A percentile compares a stretch with the other conserved stretches of the same genome.
These are phyloP conservation scores for Pristiophorus japonicus DNA, from an alignment of 2,113 vertebrate genomes.

Conservation along the genomic window DNA sequence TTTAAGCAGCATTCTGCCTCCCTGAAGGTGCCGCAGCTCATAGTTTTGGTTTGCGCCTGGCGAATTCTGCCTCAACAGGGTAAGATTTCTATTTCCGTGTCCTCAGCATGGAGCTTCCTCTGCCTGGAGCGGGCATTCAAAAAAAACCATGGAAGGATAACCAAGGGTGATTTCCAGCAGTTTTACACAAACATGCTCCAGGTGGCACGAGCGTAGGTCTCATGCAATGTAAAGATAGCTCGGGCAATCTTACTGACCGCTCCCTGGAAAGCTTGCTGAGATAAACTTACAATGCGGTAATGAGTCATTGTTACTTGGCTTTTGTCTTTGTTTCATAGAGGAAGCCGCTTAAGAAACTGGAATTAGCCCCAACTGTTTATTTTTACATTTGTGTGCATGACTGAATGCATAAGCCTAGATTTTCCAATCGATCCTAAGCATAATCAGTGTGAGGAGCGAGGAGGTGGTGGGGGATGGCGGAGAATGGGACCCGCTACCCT, in stretches of 20 bases:
- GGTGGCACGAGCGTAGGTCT: background rate
- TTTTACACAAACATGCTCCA: background rate
- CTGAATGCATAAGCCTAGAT: background rate
- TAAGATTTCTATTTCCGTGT: background rate
- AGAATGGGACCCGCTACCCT: background rate
- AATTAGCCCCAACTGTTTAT: background rate
- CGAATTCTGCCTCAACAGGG: too few relatives aligned
- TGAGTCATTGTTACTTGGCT: slow-evolving; percentile 2
- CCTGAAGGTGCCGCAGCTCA: background rate
- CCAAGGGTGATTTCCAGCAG: background rate
- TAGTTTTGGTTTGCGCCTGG: background rate
- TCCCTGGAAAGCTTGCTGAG: background rate
- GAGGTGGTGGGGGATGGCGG: background rate
- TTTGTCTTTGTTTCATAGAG: slow-evolving; percentile 11
- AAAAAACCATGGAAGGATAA: background rate
- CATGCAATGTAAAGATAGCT: background rate
- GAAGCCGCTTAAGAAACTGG: background rate
- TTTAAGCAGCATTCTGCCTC: background rate
- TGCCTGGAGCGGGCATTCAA: background rate
- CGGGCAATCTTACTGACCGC: background rate
- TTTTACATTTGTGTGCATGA: background rate
- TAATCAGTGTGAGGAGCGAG: background rate
- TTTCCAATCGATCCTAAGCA: background rate
- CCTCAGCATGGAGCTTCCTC: background rate
- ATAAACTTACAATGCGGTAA: background rate